Evolutionary conservation across 2,797 vertebrate genomes (phyloP).

Genomic region (Protonibea diacanthus): DNA sequence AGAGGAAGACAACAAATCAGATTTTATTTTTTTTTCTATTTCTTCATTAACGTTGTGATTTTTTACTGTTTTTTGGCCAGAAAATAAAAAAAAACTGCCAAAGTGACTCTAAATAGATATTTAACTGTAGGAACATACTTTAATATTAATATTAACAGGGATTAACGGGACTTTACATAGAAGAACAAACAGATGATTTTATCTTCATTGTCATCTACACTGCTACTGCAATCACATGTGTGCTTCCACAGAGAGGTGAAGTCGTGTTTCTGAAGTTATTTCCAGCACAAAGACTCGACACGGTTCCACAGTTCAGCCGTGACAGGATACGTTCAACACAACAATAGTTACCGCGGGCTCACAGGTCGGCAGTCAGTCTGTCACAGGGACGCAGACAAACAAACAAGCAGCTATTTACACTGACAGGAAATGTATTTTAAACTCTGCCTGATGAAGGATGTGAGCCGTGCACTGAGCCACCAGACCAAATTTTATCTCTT

Average conservation of each 20-base stretch:
- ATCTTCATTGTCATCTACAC: background rate
- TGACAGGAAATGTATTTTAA: too few relatives aligned
- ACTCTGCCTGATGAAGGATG: too few relatives aligned
- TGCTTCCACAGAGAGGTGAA: background rate
- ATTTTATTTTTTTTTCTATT: constrained; percentile 10
- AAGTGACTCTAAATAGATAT: background rate
- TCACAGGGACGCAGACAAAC: too few relatives aligned
- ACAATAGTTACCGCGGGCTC: too few relatives aligned
- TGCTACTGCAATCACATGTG: constrained; percentile 49
- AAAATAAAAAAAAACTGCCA: constrained; percentile 6
- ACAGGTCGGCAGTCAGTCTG: too few relatives aligned
- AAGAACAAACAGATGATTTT: background rate
- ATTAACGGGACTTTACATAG: background rate
- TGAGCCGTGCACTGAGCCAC: too few relatives aligned
- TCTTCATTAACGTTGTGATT: constrained; percentile 1
- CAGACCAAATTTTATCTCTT: too few relatives aligned
- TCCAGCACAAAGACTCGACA: background rate
- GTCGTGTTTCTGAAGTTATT: background rate
- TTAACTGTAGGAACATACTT: background rate
- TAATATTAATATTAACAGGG: background rate
- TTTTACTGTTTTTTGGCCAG: constrained; percentile 1
- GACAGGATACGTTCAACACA: background rate
- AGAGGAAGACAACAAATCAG: background rate
- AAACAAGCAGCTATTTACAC: too few relatives aligned
- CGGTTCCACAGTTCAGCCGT: constrained; percentile 7